These are phyloP conservation scores for Scrobipalpa costella DNA, from an alignment of 2,888 invertebrate genomes.

Conservation along the genomic window DNA sequence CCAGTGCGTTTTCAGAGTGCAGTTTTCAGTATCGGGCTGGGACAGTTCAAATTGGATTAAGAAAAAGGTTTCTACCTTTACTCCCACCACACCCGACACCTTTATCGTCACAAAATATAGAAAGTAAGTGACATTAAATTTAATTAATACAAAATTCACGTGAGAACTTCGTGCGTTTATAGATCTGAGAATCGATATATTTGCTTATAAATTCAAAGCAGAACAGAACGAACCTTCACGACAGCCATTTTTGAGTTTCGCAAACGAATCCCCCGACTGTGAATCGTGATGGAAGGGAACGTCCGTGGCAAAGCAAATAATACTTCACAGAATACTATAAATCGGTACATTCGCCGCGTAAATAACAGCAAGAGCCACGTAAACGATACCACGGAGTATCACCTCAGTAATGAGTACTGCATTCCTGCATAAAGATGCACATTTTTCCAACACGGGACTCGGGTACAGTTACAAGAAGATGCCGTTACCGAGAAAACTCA, in stretches of 20 bases:
- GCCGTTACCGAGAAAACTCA: background rate
- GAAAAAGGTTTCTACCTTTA: too few species aligned
- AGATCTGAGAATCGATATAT: background rate
- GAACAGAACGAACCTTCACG: background rate
- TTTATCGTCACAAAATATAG: too few species aligned
- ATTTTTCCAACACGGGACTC: background rate
- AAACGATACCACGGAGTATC: background rate
- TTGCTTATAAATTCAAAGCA: background rate
- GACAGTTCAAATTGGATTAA: too few species aligned
- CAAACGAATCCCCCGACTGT: background rate
- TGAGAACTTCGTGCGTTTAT: background rate
- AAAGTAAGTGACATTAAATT: background rate
- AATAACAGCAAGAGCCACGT: background rate
- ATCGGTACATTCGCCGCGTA: background rate
- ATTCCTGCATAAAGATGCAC: slow-evolving; percentile 13
- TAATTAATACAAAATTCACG: background rate
- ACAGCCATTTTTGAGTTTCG: background rate
- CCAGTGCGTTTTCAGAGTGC: too few species aligned
- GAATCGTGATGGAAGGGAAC: background rate
- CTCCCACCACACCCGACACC: too few species aligned
- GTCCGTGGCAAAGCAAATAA: background rate
- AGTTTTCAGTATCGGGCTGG: too few species aligned
- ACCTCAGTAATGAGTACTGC: background rate
- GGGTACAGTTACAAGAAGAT: background rate
- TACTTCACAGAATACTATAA: background rate